Base-by-base conservation (phyloP, 2,113 vertebrate species). In the Leptodactylus fuscus region DNA sequence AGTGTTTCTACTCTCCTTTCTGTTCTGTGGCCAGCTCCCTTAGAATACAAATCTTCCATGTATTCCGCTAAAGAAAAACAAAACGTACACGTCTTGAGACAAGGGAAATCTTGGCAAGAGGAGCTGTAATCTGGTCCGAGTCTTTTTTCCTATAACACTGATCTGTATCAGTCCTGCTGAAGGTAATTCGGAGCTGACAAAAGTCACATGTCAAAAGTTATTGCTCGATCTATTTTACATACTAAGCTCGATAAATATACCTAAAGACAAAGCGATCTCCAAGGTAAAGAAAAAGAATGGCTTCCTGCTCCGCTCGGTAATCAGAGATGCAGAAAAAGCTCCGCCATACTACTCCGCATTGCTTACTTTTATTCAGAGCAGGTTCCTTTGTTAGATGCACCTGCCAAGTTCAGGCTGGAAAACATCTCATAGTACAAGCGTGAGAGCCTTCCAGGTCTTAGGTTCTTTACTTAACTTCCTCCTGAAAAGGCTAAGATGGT, bases 11-110 rank as follows among this genome's bases (percentile, higher is more conserved):
- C 24, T 75, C 70, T 75, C 87, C 85, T 88, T 88, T 83, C 81
- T 88, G 76, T 55, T 88, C 78, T 71, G 83, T 6, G 58, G 86
- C 86, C 88, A 90, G 85, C 46, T 87, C 81, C 34, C 81, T 90
- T 81, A 86, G 87, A 91, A 90, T 81, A 46, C 86, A 79, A 87
- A 46, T 85, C 87, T 55, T 88, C 85, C 67, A 80, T 82, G 76
- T 70, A 81, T 81, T 86, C 76, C 46, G 69, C 65, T 41, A 49
- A 81, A 73, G 77, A 48, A 90, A 88, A 88, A 88, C 44, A 36
- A 49, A 85, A 88, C 86, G 69, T 74, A 87, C 5, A 84, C 65
- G 70, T 90, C 90, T 89, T 88, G 58, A 79, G 87, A 80, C 53
- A 29, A 38, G 85, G 84, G 81, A 85, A 81, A 38, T 78, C 36